Evolutionary conservation across 2,113 vertebrate species (phyloP).

Genomic region (Panurus biarmicus): DNA sequence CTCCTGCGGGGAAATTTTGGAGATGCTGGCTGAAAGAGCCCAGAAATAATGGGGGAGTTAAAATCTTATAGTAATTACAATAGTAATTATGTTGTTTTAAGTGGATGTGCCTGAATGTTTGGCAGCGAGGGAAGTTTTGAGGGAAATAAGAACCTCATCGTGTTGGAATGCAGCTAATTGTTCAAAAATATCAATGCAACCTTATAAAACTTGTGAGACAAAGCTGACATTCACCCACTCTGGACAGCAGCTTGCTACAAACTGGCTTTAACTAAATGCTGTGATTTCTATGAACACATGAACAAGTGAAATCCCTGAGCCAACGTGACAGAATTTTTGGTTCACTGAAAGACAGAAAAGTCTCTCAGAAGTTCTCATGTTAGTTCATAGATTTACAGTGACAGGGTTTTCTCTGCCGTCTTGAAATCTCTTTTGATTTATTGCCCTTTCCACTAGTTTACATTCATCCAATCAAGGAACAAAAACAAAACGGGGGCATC

Average conservation of each 20-base stretch:
- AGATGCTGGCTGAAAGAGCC: not conserved
- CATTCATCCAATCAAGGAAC: constrained; percentile 49
- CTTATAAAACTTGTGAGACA: constrained; percentile 24
- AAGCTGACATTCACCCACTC: not conserved
- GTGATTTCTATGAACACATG: accelerated
- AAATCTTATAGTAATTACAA: not conserved
- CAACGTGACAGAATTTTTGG: not conserved
- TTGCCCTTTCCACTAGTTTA: constrained; percentile 52
- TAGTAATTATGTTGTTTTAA: not conserved
- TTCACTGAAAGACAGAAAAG: not conserved
- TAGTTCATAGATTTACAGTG: not conserved
- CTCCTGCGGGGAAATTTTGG: not conserved
- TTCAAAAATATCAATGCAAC: constrained; percentile 17
- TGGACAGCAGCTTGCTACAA: not conserved
- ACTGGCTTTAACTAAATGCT: not conserved
- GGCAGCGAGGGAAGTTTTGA: not conserved
- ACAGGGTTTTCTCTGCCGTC: not conserved
- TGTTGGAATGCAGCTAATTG: constrained; percentile 50
- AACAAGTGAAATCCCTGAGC: not conserved
- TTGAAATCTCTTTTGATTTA: constrained; percentile 50
- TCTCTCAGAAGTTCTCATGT: not conserved
- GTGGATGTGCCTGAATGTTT: not conserved
- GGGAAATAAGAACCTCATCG: not conserved
- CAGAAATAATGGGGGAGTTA: not conserved
- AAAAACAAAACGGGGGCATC: constrained; percentile 19